phyloP scores from a whole-genome alignment of 2,113 vertebrate genomes.

The Chrysemys picta region DNA sequence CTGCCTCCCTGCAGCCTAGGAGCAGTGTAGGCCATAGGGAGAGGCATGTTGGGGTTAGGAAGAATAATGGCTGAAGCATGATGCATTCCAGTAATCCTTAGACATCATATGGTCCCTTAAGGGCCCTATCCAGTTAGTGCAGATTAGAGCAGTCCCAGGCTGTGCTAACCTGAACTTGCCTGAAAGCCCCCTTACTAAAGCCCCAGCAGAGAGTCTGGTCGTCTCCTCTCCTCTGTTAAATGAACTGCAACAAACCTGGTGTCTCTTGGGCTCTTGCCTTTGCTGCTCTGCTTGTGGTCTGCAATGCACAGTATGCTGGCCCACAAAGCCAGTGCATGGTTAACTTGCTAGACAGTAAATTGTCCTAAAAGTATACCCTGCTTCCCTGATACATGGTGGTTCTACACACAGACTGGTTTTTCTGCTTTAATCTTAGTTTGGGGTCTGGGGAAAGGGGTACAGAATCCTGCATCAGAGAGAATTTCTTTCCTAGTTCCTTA shows the following conservation, averaged over 20 bases:
- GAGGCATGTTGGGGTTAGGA: neutral
- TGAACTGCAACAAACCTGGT: neutral
- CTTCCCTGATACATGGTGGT: no score
- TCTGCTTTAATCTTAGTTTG: no score
- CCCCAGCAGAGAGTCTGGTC: neutral
- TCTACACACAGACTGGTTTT: no score
- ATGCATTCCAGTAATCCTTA: neutral
- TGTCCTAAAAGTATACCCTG: no score
- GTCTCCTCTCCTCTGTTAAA: neutral
- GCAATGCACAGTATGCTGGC: neutral
- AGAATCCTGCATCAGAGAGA: neutral
- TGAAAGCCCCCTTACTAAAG: neutral
- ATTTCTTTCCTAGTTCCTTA: neutral
- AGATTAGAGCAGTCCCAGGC: neutral
- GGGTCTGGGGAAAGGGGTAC: no score
- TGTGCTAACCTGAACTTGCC: neutral
- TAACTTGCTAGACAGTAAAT: neutral
- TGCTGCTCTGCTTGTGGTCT: neutral
- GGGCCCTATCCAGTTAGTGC: no score
- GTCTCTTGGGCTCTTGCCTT: neutral
- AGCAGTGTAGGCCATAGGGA: neutral
- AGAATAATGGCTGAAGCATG: neutral
- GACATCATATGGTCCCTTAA: no score
- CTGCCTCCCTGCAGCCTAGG: neutral
- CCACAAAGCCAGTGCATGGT: neutral